phyloP scores from a whole-genome alignment of 2,797 vertebrate genomes.

The Pipistrellus nathusii region DNA sequence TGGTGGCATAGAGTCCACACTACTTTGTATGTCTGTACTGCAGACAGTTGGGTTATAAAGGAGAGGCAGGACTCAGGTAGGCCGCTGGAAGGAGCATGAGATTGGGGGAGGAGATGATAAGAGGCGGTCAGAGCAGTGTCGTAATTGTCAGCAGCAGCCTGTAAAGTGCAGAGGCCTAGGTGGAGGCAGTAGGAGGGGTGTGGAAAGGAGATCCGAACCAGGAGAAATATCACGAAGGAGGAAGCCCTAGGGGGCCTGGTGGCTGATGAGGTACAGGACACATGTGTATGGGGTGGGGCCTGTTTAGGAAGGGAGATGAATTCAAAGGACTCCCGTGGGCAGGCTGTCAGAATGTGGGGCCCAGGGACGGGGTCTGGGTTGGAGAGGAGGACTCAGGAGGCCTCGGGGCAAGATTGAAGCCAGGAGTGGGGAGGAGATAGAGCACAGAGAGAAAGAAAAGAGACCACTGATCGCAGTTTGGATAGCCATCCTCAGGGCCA shows the following conservation, averaged over 20 bases:
- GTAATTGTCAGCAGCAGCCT: not conserved
- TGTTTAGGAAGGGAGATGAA: not conserved
- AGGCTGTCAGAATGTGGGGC: not conserved
- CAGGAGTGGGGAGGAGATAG: not conserved
- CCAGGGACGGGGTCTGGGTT: not conserved
- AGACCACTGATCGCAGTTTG: not conserved
- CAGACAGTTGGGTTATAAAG: not conserved
- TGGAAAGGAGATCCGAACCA: not conserved
- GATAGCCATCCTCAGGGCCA: not conserved
- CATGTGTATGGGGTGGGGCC: not conserved
- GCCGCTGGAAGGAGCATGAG: not conserved
- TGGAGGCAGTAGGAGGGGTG: not conserved
- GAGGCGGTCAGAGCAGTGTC: not conserved
- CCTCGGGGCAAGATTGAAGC: not conserved
- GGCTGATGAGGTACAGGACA: not conserved
- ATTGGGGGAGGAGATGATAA: not conserved
- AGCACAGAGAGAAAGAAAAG: not conserved
- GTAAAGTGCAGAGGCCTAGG: not conserved
- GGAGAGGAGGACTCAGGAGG: not conserved
- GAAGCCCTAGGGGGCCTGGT: not conserved
- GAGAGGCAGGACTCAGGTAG: not conserved
- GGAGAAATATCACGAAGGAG: not conserved
- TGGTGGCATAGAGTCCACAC: not conserved
- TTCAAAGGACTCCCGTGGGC: not conserved
- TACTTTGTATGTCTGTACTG: not conserved